Base-by-base conservation (phyloP, 1,140 invertebrate species). In the Microvelia longipes region DNA sequence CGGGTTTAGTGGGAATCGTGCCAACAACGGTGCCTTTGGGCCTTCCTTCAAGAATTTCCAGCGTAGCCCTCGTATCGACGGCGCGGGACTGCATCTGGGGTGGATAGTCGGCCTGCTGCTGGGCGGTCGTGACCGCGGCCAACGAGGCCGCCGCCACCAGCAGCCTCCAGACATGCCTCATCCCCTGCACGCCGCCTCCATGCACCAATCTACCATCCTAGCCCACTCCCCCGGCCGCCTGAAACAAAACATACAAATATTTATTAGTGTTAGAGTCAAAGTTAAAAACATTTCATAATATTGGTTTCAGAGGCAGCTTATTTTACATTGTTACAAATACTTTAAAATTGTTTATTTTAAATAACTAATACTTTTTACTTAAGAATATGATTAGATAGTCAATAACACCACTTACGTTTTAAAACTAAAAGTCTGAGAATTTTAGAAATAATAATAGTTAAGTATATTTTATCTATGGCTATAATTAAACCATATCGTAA, bases 41-140 rank as follows among this genome's bases (percentile, higher is more conserved):
- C 75, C 90, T 85, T 35, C 90, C 91, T 79, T 96, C 93, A 60
- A 85, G 83, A 64, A 95, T 86, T 76, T 93, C 89, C 73, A 95
- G 85, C 71, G 90, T 88, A 29, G 92, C 89, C 71, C 91, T 83
- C 25, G 90, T 93, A 76, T 93, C 91, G 60, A 92, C 91, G 19
- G 90, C 88, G 70, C 91, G 84, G 68, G 90, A 91, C 79, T 92
- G 90, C 90, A 92, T 92, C 78, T 89, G 86, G 24, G 72, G 71
- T 27, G 72, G 35, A 26, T 60, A 27, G 63, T 29, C 29, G 69
- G 65, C 26, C 63, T 66, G 27, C 27, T 69, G 28, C 61, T 68
- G n/a, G 30, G 35, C 67, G 28, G 50, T 14, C 28, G 28, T 27
- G 14, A n/a, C 66, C 28, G 25, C 30, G 27, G 29, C 67, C 61